Evolutionary conservation across 1,140 invertebrate species (phyloP).

Genomic region (Drosophila sucinea): DNA sequence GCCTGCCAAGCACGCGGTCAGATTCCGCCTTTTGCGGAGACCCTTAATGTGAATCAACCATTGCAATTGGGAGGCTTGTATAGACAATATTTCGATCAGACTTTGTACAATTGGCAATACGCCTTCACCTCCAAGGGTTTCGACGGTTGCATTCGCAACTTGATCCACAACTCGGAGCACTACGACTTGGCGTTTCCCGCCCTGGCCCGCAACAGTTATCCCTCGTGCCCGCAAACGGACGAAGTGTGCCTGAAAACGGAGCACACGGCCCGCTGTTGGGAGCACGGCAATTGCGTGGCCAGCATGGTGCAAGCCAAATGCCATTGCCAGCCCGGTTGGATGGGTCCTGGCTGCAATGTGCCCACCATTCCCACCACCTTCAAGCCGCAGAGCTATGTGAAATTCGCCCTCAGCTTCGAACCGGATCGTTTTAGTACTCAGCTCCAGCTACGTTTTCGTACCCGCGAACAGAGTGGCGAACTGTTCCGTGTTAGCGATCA

Average conservation of each 20-base stretch:
- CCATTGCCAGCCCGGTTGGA: constrained; percentile 87
- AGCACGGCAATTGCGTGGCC: constrained; percentile 87
- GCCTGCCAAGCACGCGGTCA: constrained; percentile 86
- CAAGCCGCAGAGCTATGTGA: constrained; percentile 87
- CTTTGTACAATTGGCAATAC: constrained; percentile 84
- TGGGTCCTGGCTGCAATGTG: constrained; percentile 85
- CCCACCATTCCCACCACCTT: constrained; percentile 86
- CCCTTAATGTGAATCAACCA: constrained; percentile 88
- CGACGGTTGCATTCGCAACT: constrained; percentile 88
- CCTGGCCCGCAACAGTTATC: constrained; percentile 84
- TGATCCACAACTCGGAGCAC: constrained; percentile 88
- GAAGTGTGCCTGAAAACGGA: constrained; percentile 84
- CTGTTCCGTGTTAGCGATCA: constrained; percentile 87
- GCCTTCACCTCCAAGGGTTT: constrained; percentile 85
- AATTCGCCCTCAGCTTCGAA: constrained; percentile 88
- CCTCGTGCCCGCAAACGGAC: constrained; percentile 86
- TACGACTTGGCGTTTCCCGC: constrained; percentile 86
- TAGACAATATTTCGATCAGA: constrained; percentile 84
- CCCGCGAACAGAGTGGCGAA: constrained; percentile 87
- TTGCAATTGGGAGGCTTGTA: constrained; percentile 87
- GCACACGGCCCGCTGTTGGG: constrained; percentile 84
- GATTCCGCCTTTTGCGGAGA: constrained; percentile 88
- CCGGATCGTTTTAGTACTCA: constrained; percentile 86
- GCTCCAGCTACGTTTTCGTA: constrained; percentile 88
- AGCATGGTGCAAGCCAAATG: constrained; percentile 86